Percentiles rank a stretch among this genome's conserved stretches.
Conservation (phyloP, 2,888 invertebrate species). For the Eumacrocentrus americanus region DNA sequence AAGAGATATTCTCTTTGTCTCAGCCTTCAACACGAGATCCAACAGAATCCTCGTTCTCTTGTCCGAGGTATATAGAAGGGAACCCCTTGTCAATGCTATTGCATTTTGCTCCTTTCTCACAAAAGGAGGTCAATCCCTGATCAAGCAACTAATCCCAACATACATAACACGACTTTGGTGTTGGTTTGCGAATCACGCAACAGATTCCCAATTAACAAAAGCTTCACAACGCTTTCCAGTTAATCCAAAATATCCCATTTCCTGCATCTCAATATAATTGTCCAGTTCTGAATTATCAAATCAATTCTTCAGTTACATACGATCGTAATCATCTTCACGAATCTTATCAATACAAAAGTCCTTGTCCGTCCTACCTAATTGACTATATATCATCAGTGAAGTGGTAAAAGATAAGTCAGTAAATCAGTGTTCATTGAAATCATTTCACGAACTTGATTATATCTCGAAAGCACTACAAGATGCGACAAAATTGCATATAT, state of each 20-base stretch:
- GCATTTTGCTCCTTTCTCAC: not conserved
- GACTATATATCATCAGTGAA: too few relatives aligned
- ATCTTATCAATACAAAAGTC: too few relatives aligned
- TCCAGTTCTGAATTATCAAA: too few relatives aligned
- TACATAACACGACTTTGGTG: constrained; percentile 8
- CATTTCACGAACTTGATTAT: too few relatives aligned
- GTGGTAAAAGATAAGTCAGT: too few relatives aligned
- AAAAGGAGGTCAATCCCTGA: constrained; percentile 24
- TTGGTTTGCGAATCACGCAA: not conserved
- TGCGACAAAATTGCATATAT: too few relatives aligned
- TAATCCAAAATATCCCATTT: constrained; percentile 2
- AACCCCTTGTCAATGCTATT: constrained; percentile 3
- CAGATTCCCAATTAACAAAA: constrained; percentile 5
- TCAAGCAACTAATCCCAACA: constrained; percentile 22
- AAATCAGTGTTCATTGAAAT: too few relatives aligned
- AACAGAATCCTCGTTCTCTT: not conserved
- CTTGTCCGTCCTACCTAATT: too few relatives aligned
- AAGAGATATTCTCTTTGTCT: not conserved
- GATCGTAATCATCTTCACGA: too few relatives aligned
- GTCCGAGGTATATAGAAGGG: not conserved
- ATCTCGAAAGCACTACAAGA: too few relatives aligned
- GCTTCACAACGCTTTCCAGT: not conserved
- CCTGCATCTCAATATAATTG: too few relatives aligned
- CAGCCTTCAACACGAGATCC: not conserved
- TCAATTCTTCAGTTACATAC: too few relatives aligned